Conservation (phyloP, 2,888 invertebrate genomes). For the Tipula lateralis region DNA sequence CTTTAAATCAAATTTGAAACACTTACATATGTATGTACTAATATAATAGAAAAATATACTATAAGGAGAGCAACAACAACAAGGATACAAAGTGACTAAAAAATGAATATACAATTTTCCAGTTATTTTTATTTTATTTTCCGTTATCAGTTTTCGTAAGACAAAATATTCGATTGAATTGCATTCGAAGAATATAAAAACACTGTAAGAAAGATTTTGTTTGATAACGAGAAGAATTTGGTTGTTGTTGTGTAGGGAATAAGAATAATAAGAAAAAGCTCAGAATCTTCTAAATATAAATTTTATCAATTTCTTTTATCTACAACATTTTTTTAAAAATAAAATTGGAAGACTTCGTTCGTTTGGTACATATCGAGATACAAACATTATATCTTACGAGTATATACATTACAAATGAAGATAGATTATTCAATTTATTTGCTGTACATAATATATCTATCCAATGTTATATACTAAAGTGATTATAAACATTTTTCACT, state of each 20-base stretch:
- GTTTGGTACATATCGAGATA: background rate
- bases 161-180: constrained; percentile 14
- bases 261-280: background rate
- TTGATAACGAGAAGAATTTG: background rate
- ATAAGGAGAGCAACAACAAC: background rate
- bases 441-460: background rate
- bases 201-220: background rate
- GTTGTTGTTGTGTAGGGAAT: background rate
- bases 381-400: background rate
- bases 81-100: background rate
- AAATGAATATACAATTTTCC: background rate
- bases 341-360: background rate
- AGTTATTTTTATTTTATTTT: background rate
- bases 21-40: background rate
- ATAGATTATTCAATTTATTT: background rate
- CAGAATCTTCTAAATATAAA: background rate
- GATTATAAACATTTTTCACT: background rate
- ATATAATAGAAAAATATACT: no score
- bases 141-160: background rate
- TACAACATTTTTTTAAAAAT: background rate
- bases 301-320: background rate
- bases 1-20: background rate
- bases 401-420: constrained; percentile 4
- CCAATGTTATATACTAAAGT: background rate
- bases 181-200: background rate